Conservation (phyloP, 1,140 invertebrate species). For the Plectrocnemia conspersa region DNA sequence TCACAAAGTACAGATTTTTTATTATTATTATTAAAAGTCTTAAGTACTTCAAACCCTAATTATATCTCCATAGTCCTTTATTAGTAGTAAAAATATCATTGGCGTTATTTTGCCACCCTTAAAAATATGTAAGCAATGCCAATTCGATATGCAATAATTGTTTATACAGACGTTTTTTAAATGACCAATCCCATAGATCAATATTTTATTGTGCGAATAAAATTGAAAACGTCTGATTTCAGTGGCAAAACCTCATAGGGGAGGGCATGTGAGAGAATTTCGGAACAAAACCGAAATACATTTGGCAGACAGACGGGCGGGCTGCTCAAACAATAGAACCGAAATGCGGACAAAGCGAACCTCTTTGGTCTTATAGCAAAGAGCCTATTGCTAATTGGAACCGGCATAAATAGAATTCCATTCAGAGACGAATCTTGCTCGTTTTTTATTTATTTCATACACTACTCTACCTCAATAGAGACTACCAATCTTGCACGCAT, state of each 20-base stretch:
- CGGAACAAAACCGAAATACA: constrained; percentile 8
- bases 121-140: too few species aligned
- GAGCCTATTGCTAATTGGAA: constrained; percentile 10
- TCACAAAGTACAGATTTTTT: too few species aligned
- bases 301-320: constrained; percentile 6
- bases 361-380: background rate
- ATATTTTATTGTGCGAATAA: background rate
- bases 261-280: background rate
- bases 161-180: background rate
- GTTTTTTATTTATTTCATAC: too few species aligned
- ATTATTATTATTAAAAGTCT: too few species aligned
- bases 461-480: too few species aligned
- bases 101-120: too few species aligned
- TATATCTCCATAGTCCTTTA: too few species aligned
- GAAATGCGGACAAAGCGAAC: background rate
- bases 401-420: constrained; percentile 1
- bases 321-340: constrained; percentile 5
- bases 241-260: background rate
- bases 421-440: background rate
- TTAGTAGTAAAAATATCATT: too few species aligned
- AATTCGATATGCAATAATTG: too few species aligned
- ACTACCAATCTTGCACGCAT: too few species aligned
- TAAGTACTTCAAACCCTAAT: too few species aligned
- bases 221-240: constrained; percentile 1
- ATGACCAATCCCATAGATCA: background rate